Evolutionary conservation across 2,797 vertebrate genomes (phyloP).

Genomic region (Aselliscus stoliczkanus): DNA sequence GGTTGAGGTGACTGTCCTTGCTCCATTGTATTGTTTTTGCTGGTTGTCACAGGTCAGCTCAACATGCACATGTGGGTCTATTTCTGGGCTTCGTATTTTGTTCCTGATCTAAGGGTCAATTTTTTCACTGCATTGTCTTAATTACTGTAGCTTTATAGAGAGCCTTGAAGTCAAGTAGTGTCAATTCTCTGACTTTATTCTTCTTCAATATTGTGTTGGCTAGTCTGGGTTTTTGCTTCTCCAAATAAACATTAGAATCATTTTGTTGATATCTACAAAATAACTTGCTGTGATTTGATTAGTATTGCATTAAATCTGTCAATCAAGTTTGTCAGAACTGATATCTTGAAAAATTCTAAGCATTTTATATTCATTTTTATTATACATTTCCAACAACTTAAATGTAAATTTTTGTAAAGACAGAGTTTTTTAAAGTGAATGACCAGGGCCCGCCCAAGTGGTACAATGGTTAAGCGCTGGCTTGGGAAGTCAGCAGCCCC

Average conservation of each 20-base stretch:
- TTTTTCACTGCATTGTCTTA: neutral
- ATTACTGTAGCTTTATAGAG: neutral
- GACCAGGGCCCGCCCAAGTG: too few species aligned
- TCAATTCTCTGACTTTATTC: neutral
- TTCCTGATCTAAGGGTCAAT: too few species aligned
- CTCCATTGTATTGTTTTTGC: neutral
- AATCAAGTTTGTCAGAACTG: neutral
- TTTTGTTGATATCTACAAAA: neutral
- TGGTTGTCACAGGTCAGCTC: neutral
- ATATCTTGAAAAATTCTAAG: neutral
- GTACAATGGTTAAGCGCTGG: too few species aligned
- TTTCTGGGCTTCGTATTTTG: neutral
- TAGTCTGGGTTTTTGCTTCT: neutral
- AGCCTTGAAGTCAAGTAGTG: neutral
- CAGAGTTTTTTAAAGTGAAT: neutral
- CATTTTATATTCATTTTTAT: neutral
- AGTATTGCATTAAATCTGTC: neutral
- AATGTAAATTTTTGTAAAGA: neutral
- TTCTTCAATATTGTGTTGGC: neutral
- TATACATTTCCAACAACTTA: neutral
- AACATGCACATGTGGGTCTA: fast-evolving
- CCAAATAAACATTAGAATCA: neutral
- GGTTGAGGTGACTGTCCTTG: neutral
- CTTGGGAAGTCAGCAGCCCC: too few species aligned
- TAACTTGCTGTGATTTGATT: neutral